phyloP scores from a whole-genome alignment of 1,140 invertebrate species.

The Cheumatopsyche charites region DNA sequence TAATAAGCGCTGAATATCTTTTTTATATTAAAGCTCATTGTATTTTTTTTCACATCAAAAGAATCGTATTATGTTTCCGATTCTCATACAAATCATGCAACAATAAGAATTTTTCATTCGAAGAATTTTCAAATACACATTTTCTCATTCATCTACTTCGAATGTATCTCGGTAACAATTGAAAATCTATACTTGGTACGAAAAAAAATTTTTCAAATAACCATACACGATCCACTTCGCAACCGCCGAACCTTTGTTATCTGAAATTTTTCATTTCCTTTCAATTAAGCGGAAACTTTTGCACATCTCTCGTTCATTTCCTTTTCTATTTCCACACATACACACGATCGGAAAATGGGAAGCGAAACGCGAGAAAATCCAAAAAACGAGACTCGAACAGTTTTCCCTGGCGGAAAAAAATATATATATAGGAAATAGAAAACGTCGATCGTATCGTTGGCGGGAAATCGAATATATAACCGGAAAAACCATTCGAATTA shows the following conservation, averaged over 20 bases:
- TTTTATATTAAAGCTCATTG: too few species aligned
- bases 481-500: too few species aligned
- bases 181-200: too few species aligned
- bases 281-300: conserved; percentile 26
- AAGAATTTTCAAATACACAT: too few species aligned
- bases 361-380: background rate
- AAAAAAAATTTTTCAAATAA: too few species aligned
- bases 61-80: too few species aligned
- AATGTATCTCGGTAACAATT: too few species aligned
- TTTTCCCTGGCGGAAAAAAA: background rate
- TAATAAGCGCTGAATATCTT: too few species aligned
- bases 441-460: conserved; percentile 13
- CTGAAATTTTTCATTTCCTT: conserved; percentile 28
- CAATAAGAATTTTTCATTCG: too few species aligned
- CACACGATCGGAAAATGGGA: background rate
- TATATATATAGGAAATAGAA: conserved; percentile 20
- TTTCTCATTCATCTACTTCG: too few species aligned
- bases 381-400: background rate
- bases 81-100: too few species aligned
- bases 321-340: conserved; percentile 13
- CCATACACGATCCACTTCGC: background rate
- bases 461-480: background rate
- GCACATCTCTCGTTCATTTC: conserved; percentile 8
- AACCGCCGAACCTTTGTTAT: conserved; percentile 14
- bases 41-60: too few species aligned